Evolutionary conservation across 2,888 invertebrate species (phyloP), one percentile per base, ranked within the genome.

Genomic region (Eustalomyia histrio): DNA sequence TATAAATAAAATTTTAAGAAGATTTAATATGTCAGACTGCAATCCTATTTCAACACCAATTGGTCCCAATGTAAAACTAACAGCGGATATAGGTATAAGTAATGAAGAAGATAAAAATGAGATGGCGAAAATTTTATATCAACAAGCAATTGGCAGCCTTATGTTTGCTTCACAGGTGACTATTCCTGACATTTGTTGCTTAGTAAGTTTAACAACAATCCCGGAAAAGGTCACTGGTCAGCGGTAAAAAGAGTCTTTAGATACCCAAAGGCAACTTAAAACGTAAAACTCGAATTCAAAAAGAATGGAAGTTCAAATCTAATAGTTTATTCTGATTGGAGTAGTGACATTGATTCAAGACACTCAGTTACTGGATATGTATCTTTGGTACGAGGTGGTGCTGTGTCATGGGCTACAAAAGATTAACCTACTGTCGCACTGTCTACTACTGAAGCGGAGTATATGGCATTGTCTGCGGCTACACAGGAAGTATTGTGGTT

Each of bases 31-130:
- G 60, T 6, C 9, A 6, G 69, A 69, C 9, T 74, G 69, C 16
- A 79, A 79, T 29, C 12, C 75, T 5, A 29, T 79, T 12, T 47
- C 35, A 21, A 79, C 65, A 39, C 79, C 79, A 21, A 21, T 64
- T 18, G 69, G 74, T 60, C 12, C 52, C 0, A 57, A 55, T 55
- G 58, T 67, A 39, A 73, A 76, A 68, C 6, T 80, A 21, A 55
- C 69, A 3, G 53, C 58, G 47, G 61, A 79, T 5, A 64, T 79
- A 58, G 64, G 73, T 33, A 68, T 57, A 7, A 21, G 63, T 61
- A 24, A 16, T 12, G 17, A 58, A 35, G 43, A 61, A 76, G 67
- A 60, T 55, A 57, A 17, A 35, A 1, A 21, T 21, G 68, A 68
- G 18, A 55, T 68, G 29, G 9, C 18, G 33, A 64, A 18, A 21